Evolutionary conservation across 2,113 vertebrate species (phyloP), one percentile per base, ranked within the genome.

Genomic region (Chaenogobius annularis): DNA sequence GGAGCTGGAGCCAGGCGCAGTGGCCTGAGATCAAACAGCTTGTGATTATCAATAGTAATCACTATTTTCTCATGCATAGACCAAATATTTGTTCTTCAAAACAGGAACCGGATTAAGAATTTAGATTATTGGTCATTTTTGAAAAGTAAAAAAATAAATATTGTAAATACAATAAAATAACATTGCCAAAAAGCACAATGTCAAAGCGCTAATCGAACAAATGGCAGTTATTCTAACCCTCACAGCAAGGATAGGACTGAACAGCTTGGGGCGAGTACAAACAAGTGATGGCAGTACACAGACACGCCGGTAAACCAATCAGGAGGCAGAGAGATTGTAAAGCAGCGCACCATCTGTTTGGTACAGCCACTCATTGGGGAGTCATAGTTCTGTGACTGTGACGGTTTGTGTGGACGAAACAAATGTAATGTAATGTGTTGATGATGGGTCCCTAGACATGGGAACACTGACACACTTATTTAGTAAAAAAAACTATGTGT

Each of bases 1-100:
- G 77, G 79, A 87, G 80, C 71, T 84, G 73, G 89, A 90, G 87
- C 83, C 89, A 86, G 89, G 90, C 78, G 82, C 86, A 62, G 72
- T 15, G 9, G 70, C 69, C 74, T 77, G 54, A 85, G 72, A 72
- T 83, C 72, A 70, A 75, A 77, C 69, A 66, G 76, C 59, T 58
- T n/a, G 66, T 72, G 70, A 72, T 71, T 10, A 37, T 77, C 50
- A 72, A n/a, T 23, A 72, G 11, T 10, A 72, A 44, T 65, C 65
- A 66, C 46, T 56, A 48, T 3, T 13, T 23, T 22, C 50, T 54
- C 9, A 23, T 3, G 58, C 26, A 61, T 8, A 10, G 23, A 26
- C 55, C 5, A 61, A 17, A 31, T 35, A 22, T 23, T 20, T 56
- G 58, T 19, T 4, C 23, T 35, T 31, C 58, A 61, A 35, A 61